These are phyloP conservation scores for Lutraria lutraria DNA, from an alignment of 2,888 invertebrate species.

Conservation along the genomic window DNA sequence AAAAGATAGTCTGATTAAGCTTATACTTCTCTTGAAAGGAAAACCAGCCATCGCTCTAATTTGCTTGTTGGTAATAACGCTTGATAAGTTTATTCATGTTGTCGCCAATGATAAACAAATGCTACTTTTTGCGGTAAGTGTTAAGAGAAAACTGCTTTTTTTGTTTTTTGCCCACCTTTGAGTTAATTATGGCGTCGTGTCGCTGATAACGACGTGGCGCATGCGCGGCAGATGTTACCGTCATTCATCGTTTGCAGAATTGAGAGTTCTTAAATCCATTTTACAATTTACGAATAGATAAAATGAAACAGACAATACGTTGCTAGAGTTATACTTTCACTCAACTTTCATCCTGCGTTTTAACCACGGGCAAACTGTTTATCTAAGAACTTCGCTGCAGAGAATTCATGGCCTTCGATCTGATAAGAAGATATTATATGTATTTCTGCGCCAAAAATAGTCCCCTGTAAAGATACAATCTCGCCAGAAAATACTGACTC, in stretches of 20 bases:
- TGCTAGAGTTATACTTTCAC: too few relatives aligned
- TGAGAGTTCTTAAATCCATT: neutral
- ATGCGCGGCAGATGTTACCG: neutral
- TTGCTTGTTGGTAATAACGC: neutral
- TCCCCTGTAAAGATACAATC: constrained; percentile 31
- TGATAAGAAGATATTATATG: constrained; percentile 43
- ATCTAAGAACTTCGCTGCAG: constrained; percentile 2
- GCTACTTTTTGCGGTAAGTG: neutral
- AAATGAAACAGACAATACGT: too few relatives aligned
- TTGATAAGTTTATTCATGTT: neutral
- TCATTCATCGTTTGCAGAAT: neutral
- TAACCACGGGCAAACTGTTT: neutral
- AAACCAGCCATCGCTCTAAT: constrained; percentile 8
- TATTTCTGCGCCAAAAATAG: constrained; percentile 50
- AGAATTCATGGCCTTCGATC: constrained; percentile 24
- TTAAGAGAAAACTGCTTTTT: neutral
- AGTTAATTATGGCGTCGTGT: neutral
- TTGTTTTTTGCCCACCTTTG: constrained; percentile 3
- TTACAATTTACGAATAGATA: too few relatives aligned
- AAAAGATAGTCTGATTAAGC: neutral
- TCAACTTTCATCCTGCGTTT: neutral
- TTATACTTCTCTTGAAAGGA: neutral
- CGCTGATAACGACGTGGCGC: neutral
- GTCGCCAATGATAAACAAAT: neutral
- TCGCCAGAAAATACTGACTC: constrained; percentile 45